Conservation (phyloP, 37 sponge, comb jelly and placozoan species). For the Eunapius fragilis region DNA sequence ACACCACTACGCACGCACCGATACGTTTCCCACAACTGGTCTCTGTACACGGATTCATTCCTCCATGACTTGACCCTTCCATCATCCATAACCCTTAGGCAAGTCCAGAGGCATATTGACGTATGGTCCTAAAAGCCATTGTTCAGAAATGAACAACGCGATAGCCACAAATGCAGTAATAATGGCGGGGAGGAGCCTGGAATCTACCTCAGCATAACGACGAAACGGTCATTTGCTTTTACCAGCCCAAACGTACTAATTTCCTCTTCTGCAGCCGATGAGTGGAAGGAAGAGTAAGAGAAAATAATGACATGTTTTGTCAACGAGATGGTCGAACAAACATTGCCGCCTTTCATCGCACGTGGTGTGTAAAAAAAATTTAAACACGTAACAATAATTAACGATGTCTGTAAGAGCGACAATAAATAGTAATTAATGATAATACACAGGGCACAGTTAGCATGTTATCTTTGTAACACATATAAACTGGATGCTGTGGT, state of each 20-base stretch:
- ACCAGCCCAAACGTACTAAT: neutral
- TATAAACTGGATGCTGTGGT: too few species aligned
- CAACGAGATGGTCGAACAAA: neutral
- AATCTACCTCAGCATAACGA: neutral
- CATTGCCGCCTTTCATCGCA: neutral
- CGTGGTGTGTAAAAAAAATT: too few species aligned
- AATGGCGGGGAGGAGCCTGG: constrained; percentile 6
- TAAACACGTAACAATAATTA: too few species aligned
- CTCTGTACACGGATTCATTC: constrained; percentile 34
- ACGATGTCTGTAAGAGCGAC: too few species aligned
- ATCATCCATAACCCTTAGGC: constrained; percentile 46
- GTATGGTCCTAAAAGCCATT: constrained; percentile 20
- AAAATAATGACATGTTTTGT: neutral
- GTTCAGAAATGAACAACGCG: constrained; percentile 3
- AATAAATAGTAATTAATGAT: too few species aligned
- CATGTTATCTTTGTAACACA: too few species aligned
- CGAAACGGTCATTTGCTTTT: neutral
- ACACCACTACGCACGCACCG: constrained; percentile 29
- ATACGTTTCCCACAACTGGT: constrained; percentile 76
- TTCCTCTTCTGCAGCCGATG: neutral
- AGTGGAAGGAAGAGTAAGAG: neutral
- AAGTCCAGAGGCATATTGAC: constrained; percentile 36
- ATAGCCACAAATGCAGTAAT: constrained; percentile 18
- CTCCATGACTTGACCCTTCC: constrained; percentile 30
- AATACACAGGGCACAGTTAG: too few species aligned